A percentile compares a stretch with the other conserved stretches of the same genome.
Conservation (phyloP, 2,797 vertebrate genomes). For the Lates japonicus region DNA sequence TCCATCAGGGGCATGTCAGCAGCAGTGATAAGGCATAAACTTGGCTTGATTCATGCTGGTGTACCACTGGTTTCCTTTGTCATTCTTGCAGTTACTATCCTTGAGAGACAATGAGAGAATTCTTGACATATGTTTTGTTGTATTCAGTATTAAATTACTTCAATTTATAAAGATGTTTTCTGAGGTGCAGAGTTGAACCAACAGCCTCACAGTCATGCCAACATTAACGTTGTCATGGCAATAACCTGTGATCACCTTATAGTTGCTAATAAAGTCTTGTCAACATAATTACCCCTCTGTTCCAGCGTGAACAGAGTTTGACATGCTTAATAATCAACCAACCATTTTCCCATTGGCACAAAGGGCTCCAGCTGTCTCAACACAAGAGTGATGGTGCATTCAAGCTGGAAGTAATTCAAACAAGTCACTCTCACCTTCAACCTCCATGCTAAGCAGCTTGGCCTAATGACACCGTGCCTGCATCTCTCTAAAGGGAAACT, state of each 20-base stretch:
- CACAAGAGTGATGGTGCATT: slow-evolving; percentile 30
- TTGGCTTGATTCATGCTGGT: slow-evolving; percentile 31
- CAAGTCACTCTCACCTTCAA: slow-evolving; percentile 50
- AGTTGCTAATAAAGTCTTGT: slow-evolving; percentile 40
- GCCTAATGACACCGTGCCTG: neutral
- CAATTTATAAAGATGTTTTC: neutral
- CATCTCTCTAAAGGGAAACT: slow-evolving; percentile 18
- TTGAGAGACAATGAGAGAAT: neutral
- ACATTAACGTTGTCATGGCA: slow-evolving; percentile 16
- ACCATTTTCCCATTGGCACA: slow-evolving; percentile 46
- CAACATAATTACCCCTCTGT: slow-evolving; percentile 38
- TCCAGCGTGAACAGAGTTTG: slow-evolving; percentile 54
- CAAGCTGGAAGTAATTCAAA: slow-evolving; percentile 58
- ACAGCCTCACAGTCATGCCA: slow-evolving; percentile 19
- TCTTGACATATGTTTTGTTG: neutral
- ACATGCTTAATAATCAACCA: slow-evolving; percentile 60
- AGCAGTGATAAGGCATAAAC: slow-evolving; percentile 61
- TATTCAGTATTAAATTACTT: neutral
- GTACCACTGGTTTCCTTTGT: neutral
- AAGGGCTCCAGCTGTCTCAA: slow-evolving; percentile 58
- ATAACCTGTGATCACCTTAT: slow-evolving; percentile 11
- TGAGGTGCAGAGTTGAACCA: slow-evolving; percentile 10
- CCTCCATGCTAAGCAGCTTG: slow-evolving; percentile 29
- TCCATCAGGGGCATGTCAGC: slow-evolving; percentile 71
- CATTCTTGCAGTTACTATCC: neutral